Evolutionary conservation across 2,113 vertebrate species (phyloP), one percentile per base, ranked within the genome.

Genomic region (Thymallus thymallus): DNA sequence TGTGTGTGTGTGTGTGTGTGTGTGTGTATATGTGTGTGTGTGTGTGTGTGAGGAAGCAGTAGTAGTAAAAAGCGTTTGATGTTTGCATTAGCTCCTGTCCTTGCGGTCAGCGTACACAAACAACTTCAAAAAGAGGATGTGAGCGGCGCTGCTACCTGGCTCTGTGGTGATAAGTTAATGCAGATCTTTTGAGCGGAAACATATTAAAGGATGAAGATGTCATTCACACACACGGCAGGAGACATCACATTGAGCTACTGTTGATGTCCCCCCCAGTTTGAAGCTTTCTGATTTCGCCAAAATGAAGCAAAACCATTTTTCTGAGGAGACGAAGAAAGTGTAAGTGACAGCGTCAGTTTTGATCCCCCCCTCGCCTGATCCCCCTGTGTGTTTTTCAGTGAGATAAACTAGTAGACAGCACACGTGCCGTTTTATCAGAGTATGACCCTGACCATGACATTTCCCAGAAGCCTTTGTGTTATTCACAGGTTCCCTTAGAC

Each of bases 21-120:
- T n/a, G n/a, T n/a, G n/a, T 1, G 0, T 35, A 3, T 30, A 4
- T 4, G 3, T 30, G 35, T n/a, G n/a, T n/a, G n/a, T n/a, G n/a
- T n/a, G n/a, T n/a, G n/a, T n/a, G n/a, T n/a, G 51, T 4, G 20
- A 6, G 14, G 20, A 16, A 60, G 56, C n/a, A 60, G n/a, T 23
- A 10, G 7, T 22, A 22, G 56, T 60, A 60, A 16, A 9, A 22
- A 9, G 18, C 7, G 18, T 60, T 16, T n/a, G 56, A 22, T 22
- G 56, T 68, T 20, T 32, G 64, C 9, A 10, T 60, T 61, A 41
- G 30, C 20, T 22, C 18, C 9, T 1, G 2, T 64, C 24, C 14
- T 82, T 86, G 81, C 71, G 80, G 81, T 84, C 84, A 85, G 80
- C 76, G 69, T 51, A 85, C 73, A 87, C 83, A 87, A 73, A 73